Evolutionary conservation across 2,113 vertebrate species (phyloP).

Genomic region (Trochalopteron elliotii): DNA sequence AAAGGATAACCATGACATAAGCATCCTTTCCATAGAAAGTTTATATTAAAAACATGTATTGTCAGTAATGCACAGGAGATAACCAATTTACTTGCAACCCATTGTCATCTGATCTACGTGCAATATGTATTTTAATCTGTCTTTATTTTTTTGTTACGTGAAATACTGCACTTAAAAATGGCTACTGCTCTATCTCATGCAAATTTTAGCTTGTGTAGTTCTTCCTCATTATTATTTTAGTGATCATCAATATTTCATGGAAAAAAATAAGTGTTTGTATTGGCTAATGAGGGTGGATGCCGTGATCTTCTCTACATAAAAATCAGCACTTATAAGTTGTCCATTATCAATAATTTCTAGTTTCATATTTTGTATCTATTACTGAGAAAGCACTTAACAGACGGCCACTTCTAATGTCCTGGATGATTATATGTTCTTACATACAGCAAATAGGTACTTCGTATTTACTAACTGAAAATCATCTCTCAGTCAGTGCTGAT

Average conservation of each 20-base stretch:
- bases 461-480: not conserved
- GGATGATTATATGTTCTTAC: not conserved
- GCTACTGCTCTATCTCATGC: not conserved
- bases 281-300: not conserved
- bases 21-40: not conserved
- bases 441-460: not conserved
- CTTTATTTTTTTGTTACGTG: not conserved
- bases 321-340: not conserved
- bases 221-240: slow-evolving; percentile 47
- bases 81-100: not conserved
- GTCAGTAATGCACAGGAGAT: not conserved
- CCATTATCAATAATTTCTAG: not conserved
- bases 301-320: not conserved
- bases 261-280: not conserved
- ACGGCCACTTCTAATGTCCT: not conserved
- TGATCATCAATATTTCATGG: slow-evolving; percentile 40
- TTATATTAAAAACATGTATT: not conserved
- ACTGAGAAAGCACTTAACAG: not conserved
- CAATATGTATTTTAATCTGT: not conserved
- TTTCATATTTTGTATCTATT: not conserved
- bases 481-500: not conserved
- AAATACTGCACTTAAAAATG: not conserved
- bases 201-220: slow-evolving; percentile 18
- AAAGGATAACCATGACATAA: not conserved
- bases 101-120: not conserved